phyloP scores from a whole-genome alignment of 2,797 vertebrate genomes.

The Epinephelus malabaricus region DNA sequence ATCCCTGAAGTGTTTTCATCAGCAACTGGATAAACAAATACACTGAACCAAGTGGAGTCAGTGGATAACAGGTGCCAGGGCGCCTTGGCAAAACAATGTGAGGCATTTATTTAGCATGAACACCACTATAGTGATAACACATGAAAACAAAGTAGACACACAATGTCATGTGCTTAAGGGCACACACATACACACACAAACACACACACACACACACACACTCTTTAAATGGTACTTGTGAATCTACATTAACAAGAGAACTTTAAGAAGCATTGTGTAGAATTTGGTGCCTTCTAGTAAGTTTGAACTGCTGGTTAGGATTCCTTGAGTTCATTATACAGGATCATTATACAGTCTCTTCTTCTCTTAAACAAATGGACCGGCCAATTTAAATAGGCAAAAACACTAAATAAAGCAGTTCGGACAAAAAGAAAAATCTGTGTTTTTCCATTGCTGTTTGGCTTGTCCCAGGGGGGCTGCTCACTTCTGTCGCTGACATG shows the following conservation, averaged over 20 bases:
- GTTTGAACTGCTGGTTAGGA: too few relatives aligned
- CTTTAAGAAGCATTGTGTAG: neutral
- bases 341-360: too few relatives aligned
- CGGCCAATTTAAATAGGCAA: too few relatives aligned
- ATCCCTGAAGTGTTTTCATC: conserved; percentile 65
- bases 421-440: too few relatives aligned
- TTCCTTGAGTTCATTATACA: too few relatives aligned
- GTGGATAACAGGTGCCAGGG: conserved; percentile 45
- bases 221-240: neutral
- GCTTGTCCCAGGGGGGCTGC: too few relatives aligned
- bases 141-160: neutral
- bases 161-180: neutral
- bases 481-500: too few relatives aligned
- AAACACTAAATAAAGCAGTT: too few relatives aligned
- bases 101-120: conserved; percentile 72
- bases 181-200: conserved; percentile 1
- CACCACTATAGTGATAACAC: conserved; percentile 34
- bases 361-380: too few relatives aligned
- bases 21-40: conserved; percentile 71
- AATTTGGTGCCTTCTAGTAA: too few relatives aligned
- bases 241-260: neutral
- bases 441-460: too few relatives aligned
- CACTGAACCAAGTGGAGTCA: conserved; percentile 22
- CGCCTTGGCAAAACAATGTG: conserved; percentile 55
- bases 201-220: neutral